phyloP scores from a whole-genome alignment of 2,797 vertebrate species.

The Pipistrellus pipistrellus region DNA sequence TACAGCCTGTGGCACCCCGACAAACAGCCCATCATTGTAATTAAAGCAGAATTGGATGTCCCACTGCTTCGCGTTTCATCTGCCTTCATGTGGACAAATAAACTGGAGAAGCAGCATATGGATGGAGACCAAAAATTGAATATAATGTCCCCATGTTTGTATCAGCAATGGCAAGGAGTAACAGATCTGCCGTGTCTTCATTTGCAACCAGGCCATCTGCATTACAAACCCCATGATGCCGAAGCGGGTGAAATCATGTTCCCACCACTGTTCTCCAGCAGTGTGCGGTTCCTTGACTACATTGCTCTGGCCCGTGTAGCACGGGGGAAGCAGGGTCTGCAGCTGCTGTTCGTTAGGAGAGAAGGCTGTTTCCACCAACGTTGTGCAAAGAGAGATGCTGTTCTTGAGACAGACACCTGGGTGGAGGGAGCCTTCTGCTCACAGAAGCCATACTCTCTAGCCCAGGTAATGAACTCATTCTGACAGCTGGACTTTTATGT shows the following conservation, averaged over 20 bases:
- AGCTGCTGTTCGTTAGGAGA: not conserved
- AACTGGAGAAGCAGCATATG: slow-evolving; percentile 83
- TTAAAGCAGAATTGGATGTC: slow-evolving; percentile 72
- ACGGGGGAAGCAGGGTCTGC: too few relatives aligned
- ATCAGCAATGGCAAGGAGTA: slow-evolving; percentile 77
- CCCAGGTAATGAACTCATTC: not conserved
- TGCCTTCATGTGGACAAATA: slow-evolving; percentile 83
- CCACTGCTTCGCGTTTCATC: slow-evolving; percentile 68
- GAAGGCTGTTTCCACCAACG: rapidly evolving
- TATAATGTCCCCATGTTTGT: slow-evolving; percentile 57
- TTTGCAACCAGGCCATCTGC: slow-evolving; percentile 78
- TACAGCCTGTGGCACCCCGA: not conserved
- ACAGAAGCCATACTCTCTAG: not conserved
- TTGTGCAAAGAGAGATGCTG: not conserved
- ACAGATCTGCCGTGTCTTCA: slow-evolving; percentile 56
- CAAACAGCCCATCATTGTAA: slow-evolving; percentile 74
- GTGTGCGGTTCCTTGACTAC: rapidly evolving
- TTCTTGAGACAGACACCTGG: not conserved
- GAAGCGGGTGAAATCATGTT: not conserved
- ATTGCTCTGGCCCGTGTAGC: rapidly evolving
- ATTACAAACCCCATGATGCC: not conserved
- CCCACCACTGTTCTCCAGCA: rapidly evolving
- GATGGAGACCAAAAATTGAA: slow-evolving; percentile 81
- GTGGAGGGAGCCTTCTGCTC: not conserved
- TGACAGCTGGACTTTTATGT: not conserved